These are phyloP conservation scores for Heliconius nattereri DNA, from an alignment of 1,140 invertebrate genomes.

Conservation along the genomic window DNA sequence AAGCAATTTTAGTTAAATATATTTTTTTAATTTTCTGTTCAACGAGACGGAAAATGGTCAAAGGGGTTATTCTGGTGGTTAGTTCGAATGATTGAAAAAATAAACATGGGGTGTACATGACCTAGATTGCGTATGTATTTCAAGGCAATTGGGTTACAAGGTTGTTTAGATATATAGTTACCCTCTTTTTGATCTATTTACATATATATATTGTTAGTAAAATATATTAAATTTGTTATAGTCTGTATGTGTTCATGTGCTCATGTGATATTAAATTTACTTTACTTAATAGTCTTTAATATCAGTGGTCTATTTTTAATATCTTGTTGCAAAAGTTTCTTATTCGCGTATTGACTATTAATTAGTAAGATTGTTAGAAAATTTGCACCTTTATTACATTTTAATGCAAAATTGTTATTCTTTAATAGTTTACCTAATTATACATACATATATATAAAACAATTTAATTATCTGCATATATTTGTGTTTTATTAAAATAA, in stretches of 20 bases:
- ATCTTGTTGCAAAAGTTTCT: too few species aligned
- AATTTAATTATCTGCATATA: too few species aligned
- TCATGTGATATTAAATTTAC: background rate
- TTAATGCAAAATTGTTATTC: too few species aligned
- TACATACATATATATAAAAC: too few species aligned
- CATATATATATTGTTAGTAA: background rate
- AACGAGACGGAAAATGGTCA: conserved; percentile 10
- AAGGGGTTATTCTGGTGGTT: conserved; percentile 26
- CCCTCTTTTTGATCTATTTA: background rate
- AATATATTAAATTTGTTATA: background rate
- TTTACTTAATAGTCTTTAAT: background rate
- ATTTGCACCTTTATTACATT: too few species aligned
- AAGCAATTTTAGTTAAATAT: background rate
- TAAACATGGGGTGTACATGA: conserved; percentile 16
- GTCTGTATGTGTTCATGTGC: background rate
- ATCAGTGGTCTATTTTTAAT: too few species aligned
- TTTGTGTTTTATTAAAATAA: too few species aligned
- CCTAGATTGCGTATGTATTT: conserved; percentile 20
- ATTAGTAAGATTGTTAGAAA: too few species aligned
- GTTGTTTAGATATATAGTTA: background rate
- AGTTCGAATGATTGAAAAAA: conserved; percentile 19
- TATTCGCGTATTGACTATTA: too few species aligned
- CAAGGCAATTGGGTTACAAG: conserved; percentile 15
- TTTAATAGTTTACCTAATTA: too few species aligned
- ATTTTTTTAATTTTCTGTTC: conserved; percentile 16